A percentile compares a stretch with the other conserved stretches of the same genome.
phyloP scores from a whole-genome alignment of 2,797 vertebrate species.

The Pachyuromys duprasi region DNA sequence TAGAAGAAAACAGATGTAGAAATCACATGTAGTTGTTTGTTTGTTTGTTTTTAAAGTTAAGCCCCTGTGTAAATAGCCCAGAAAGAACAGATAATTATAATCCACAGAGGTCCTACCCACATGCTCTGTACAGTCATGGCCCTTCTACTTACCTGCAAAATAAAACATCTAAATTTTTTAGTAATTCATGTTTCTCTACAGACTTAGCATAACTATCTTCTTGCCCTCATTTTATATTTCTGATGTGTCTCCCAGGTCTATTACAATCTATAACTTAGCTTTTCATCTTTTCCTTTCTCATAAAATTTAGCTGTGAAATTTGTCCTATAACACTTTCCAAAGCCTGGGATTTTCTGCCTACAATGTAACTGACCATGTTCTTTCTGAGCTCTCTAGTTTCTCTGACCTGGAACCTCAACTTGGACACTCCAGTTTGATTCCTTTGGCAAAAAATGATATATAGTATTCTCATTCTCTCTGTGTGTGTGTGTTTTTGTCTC shows the following conservation, averaged over 20 bases:
- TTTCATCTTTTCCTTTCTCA: background rate
- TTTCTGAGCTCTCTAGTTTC: background rate
- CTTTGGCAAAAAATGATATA: background rate
- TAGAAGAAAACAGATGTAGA: slow-evolving; percentile 3
- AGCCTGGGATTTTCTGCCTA: background rate
- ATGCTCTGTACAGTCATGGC: background rate
- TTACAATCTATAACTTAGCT: background rate
- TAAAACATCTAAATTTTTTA: background rate
- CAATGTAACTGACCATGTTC: background rate
- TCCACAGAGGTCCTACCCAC: background rate
- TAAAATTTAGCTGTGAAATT: slow-evolving; percentile 8
- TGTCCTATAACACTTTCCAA: background rate
- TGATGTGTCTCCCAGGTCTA: background rate
- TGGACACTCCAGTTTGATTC: background rate
- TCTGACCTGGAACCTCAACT: background rate
- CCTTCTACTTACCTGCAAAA: background rate
- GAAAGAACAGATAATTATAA: background rate
- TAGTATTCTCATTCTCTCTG: background rate
- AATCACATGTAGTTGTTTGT: background rate
- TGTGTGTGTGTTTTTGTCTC: too few relatives aligned
- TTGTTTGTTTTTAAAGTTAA: background rate
- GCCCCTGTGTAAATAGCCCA: background rate
- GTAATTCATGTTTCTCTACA: background rate
- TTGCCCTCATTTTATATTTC: background rate
- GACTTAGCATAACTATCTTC: background rate